Evolutionary conservation across 2,113 vertebrate species (phyloP), one percentile per base, ranked within the genome.

Genomic region (Diphyllodes magnificus): DNA sequence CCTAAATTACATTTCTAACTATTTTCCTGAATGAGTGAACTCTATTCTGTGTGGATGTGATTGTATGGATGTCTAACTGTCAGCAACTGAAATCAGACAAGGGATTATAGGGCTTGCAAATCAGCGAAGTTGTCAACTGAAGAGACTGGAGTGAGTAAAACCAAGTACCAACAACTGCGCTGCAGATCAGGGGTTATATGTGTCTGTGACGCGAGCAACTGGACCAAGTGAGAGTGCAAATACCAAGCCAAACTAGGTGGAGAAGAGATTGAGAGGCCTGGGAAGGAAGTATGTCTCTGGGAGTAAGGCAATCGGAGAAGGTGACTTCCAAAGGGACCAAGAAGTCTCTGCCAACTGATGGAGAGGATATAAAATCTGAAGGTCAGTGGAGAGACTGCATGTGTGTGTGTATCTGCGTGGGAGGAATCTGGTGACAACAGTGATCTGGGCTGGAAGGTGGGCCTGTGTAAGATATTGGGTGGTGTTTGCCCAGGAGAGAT

Each of bases 181-280:
- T 20, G 16, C 8, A 5, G 45, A 30, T 44, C 22, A 76, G 33
- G 8, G 19, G 15, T 39, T 40, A 11, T 21, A 44, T 14, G 30
- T 37, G 19, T n/a, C 59, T 61, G 39, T 65, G 37, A 9, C 51
- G 37, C 0, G 1, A 77, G 37, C 8, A 81, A 8, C 0, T 37
- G 23, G 49, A 66, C 25, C 18, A 61, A 45, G 19, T 2, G 4
- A 28, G 13, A 57, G 27, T n/a, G 61, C 13, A 57, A 63, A 63
- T 37, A 59, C 51, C 20, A 47, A 68, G 30, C 17, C 31, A 66
- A 37, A 82, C 20, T 31, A 63, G 39, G 42, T 14, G 8, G 37
- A 57, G 53, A 82, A 47, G 42, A 68, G 40, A 24, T 77, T 47
- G 54, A 71, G 25, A 60, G 45, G 28, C 14, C 30, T 70, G 80